phyloP scores from a whole-genome alignment of 2,113 vertebrate genomes.

The Orycteropus afer region DNA sequence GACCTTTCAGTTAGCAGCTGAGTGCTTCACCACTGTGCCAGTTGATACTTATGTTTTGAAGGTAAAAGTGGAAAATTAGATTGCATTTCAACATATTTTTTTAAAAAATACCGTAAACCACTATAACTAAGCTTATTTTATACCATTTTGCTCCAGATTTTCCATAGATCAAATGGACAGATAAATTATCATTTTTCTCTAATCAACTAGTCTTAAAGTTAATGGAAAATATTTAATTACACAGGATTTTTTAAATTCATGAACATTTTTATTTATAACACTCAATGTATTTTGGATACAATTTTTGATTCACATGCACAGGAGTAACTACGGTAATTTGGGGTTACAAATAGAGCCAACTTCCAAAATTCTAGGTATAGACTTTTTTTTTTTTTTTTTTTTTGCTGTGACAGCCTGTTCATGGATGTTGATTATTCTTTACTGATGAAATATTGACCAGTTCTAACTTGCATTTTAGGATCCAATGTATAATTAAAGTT shows the following conservation, averaged over 20 bases:
- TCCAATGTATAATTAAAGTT: neutral
- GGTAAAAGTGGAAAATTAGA: neutral
- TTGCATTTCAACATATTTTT: neutral
- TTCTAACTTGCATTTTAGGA: neutral
- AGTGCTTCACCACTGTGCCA: too few species aligned
- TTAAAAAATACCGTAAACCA: neutral
- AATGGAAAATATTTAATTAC: neutral
- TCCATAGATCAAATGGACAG: neutral
- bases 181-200: neutral
- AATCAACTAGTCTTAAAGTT: neutral
- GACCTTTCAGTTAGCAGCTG: too few species aligned
- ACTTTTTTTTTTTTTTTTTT: neutral
- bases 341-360: neutral
- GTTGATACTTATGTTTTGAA: neutral
- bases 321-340: neutral
- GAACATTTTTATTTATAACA: neutral
- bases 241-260: neutral
- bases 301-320: neutral
- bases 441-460: neutral
- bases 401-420: neutral
- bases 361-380: neutral
- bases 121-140: neutral
- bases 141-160: neutral
- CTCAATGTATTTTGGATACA: neutral
- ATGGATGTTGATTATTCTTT: neutral